phyloP scores from a whole-genome alignment of 2,113 vertebrate genomes.

The Picathartes gymnocephalus region DNA sequence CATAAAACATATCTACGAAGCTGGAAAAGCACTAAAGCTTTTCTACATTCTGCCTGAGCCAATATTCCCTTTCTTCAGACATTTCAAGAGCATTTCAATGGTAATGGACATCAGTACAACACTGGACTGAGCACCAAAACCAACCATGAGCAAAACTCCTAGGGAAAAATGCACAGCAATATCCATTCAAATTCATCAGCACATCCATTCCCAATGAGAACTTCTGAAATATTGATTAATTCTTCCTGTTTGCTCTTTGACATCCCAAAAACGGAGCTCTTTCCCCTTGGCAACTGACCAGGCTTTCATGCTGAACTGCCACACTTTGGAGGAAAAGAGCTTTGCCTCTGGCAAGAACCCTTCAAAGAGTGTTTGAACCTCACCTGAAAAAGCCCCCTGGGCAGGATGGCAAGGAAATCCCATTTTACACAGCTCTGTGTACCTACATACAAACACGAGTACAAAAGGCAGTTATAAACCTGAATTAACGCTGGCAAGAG shows the following conservation, averaged over 20 bases:
- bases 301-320: neutral
- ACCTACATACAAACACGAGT: fast-evolving
- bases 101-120: neutral
- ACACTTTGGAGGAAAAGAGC: neutral
- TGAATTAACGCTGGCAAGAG: neutral
- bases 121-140: neutral
- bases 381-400: neutral
- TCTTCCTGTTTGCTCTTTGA: neutral
- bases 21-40: neutral
- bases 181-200: neutral
- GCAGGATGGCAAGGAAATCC: neutral
- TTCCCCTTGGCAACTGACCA: neutral
- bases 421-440: neutral
- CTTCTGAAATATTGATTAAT: neutral
- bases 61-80: neutral
- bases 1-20: neutral
- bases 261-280: neutral
- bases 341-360: neutral
- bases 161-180: neutral
- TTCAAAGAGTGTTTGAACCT: neutral
- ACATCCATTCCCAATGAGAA: neutral
- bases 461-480: neutral
- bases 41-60: neutral
- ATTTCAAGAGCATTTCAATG: neutral
- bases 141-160: neutral